phyloP scores from a whole-genome alignment of 2,113 vertebrate genomes.

The Burhinus oedicnemus region DNA sequence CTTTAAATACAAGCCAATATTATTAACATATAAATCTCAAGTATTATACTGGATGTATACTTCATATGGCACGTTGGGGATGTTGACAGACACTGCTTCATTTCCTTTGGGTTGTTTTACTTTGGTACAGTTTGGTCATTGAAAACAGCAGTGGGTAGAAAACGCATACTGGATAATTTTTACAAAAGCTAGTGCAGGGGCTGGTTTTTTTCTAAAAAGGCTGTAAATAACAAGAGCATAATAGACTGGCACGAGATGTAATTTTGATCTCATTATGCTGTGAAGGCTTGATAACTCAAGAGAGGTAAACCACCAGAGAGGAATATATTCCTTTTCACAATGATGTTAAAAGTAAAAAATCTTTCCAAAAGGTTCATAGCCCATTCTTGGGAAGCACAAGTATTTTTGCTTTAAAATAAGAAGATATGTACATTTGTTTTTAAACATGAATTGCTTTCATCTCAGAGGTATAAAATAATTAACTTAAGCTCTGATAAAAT shows the following conservation, averaged over 20 bases:
- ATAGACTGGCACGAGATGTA: neutral
- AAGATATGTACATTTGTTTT: slow-evolving; percentile 44
- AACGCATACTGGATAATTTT: neutral
- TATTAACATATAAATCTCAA: slow-evolving; percentile 71
- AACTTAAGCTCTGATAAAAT: slow-evolving; percentile 69
- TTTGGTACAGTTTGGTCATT: slow-evolving; percentile 28
- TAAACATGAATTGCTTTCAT: slow-evolving; percentile 62
- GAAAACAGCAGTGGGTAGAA: slow-evolving; percentile 18
- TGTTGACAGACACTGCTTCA: slow-evolving; percentile 47
- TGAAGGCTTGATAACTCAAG: slow-evolving; percentile 29
- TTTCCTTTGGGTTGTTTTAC: slow-evolving; percentile 60
- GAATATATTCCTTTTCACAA: neutral
- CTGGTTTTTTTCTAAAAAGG: slow-evolving; percentile 1
- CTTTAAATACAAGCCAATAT: slow-evolving; percentile 49
- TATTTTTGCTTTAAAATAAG: slow-evolving; percentile 31
- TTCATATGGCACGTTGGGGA: slow-evolving; percentile 53
- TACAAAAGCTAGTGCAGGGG: neutral
- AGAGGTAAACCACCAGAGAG: slow-evolving; percentile 26
- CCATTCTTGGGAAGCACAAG: slow-evolving; percentile 14
- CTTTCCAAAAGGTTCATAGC: neutral
- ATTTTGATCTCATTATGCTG: slow-evolving; percentile 54
- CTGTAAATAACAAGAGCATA: slow-evolving; percentile 37
- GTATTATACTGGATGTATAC: slow-evolving; percentile 6
- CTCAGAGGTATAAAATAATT: slow-evolving; percentile 66
- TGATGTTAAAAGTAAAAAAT: slow-evolving; percentile 26